Evolutionary conservation across 2,113 vertebrate species (phyloP).

Genomic region (Laticauda laticaudata): DNA sequence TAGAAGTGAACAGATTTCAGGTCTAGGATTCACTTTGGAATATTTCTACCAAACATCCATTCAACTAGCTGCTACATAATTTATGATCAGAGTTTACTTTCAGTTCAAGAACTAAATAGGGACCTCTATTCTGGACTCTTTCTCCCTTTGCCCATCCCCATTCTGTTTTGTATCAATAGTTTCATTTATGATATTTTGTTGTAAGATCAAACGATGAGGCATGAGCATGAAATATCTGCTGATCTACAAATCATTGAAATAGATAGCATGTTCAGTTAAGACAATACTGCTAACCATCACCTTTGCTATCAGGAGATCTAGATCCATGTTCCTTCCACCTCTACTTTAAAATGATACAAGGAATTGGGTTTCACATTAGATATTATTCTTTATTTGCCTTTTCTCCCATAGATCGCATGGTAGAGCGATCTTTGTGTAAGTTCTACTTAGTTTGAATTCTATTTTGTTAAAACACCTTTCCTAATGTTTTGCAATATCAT

Average conservation of each 20-base stretch:
- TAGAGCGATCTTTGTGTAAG: neutral
- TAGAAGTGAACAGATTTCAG: neutral
- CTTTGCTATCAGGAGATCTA: neutral
- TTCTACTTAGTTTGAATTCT: neutral
- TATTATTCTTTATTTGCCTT: neutral
- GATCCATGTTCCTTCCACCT: neutral
- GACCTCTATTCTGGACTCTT: neutral
- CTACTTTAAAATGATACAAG: neutral
- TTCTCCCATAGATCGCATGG: neutral
- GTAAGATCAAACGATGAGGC: neutral
- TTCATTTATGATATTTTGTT: neutral
- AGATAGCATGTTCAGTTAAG: neutral
- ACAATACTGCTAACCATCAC: neutral
- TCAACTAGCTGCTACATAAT: neutral
- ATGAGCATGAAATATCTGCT: neutral
- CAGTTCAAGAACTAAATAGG: neutral
- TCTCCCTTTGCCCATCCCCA: neutral
- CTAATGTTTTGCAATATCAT: neutral
- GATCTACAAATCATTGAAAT: neutral
- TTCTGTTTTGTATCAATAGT: neutral
- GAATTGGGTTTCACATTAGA: neutral
- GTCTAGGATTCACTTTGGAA: too few species aligned
- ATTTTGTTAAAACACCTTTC: neutral
- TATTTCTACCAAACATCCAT: too few species aligned
- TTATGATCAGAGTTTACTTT: neutral